phyloP scores from a whole-genome alignment of 2,797 vertebrate species.

The Margarornis squamiger region DNA sequence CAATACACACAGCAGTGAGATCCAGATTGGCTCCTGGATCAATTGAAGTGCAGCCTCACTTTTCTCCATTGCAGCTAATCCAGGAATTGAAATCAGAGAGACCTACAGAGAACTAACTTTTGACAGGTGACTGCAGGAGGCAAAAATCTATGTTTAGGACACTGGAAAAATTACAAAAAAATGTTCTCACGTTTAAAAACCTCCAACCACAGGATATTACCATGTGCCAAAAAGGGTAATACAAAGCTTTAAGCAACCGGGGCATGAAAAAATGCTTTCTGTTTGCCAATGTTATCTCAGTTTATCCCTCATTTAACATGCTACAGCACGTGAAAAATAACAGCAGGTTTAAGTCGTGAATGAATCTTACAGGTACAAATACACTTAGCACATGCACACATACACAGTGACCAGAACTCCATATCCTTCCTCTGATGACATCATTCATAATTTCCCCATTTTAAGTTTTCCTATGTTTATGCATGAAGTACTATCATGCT shows the following conservation, averaged over 20 bases:
- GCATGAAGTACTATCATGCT: background rate
- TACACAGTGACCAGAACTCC: background rate
- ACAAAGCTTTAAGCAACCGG: background rate
- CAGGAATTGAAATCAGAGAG: background rate
- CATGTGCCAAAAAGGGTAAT: background rate
- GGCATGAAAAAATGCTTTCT: background rate
- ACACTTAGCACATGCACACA: background rate
- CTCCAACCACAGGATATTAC: background rate
- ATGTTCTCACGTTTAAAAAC: background rate
- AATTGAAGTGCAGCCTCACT: background rate
- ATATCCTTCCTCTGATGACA: background rate
- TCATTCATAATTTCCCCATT: background rate
- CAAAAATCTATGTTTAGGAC: background rate
- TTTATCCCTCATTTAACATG: background rate
- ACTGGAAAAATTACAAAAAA: background rate
- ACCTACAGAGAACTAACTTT: background rate
- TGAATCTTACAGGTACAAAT: background rate
- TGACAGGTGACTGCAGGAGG: background rate
- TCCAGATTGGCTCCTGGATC: background rate
- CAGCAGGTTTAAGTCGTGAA: background rate
- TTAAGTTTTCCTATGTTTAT: background rate
- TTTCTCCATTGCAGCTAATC: background rate
- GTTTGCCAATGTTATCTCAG: background rate
- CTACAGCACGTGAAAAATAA: background rate
- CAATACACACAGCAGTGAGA: background rate